A percentile compares a stretch with the other conserved stretches of the same genome.
Evolutionary conservation across 2,888 invertebrate genomes (phyloP).

Genomic region (Crematogaster levior): DNA sequence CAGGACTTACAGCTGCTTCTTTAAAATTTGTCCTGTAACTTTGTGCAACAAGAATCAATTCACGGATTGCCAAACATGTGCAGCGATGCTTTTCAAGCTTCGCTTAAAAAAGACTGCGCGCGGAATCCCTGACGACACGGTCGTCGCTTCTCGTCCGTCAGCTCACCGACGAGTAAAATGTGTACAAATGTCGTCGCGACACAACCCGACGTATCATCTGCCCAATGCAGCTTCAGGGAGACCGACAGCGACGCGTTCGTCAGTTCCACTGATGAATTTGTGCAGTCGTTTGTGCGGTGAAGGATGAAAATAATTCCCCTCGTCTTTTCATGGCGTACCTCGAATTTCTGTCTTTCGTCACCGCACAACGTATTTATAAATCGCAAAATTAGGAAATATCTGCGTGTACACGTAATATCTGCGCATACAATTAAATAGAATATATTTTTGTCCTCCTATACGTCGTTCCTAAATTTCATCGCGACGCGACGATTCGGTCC

Average conservation of each 20-base stretch:
- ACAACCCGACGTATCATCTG: constrained; percentile 14
- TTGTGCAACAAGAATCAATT: background rate
- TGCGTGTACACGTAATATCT: constrained; percentile 16
- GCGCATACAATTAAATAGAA: constrained; percentile 26
- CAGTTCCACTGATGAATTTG: constrained; percentile 26
- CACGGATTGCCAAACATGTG: background rate
- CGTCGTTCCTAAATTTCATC: constrained; percentile 1
- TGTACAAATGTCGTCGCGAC: constrained; percentile 25
- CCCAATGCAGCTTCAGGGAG: background rate
- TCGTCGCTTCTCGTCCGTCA: background rate
- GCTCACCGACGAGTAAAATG: background rate
- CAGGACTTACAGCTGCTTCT: no score
- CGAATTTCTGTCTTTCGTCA: background rate
- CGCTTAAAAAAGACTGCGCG: constrained; percentile 1
- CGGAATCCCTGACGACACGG: background rate
- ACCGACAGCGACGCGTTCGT: background rate
- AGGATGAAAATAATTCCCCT: constrained; percentile 15
- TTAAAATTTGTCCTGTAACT: background rate
- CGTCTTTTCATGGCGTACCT: background rate
- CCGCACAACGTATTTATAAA: background rate
- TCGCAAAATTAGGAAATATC: constrained; percentile 8
- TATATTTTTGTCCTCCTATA: constrained; percentile 5
- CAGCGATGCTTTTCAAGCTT: background rate
- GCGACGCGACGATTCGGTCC: background rate
- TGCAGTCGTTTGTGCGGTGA: background rate